Evolutionary conservation across 2,113 vertebrate genomes (phyloP), one percentile per base, ranked within the genome.

Genomic region (Brachyhypopomus occidentalis): DNA sequence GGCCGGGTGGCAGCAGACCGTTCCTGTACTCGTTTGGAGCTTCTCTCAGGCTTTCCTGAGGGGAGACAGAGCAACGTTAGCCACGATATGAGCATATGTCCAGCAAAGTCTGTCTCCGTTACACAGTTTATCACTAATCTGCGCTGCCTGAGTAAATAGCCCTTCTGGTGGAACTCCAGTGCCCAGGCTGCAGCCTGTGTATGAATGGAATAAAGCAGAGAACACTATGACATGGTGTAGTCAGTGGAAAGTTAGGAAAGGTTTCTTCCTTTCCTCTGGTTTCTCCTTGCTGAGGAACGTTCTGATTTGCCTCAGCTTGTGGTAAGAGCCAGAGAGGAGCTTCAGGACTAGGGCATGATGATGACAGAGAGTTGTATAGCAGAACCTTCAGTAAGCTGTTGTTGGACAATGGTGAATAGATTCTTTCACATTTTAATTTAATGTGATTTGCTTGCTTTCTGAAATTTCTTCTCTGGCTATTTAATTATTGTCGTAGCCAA

Each of bases 51-150:
- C 77, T 77, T 77, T 86, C 88, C 86, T 86, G 9, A 27, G 89
- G 87, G 83, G 3, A 86, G 58, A 52, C 80, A 41, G 74, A 36
- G 75, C 85, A 79, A 87, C 85, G 91, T 89, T 88, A 90, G 88
- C 84, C 84, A 86, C 85, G 83, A 88, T 87, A 78, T 82, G 86
- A 90, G 85, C 89, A 90, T 91, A 90, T 91, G 90, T 83, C 87
- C 76, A 59, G 84, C 86, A 88, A 86, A 86, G 84, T 84, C 72
- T 64, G 81, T 86, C 86, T 88, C 81, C 85, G 77, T 87, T 90
- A 82, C 83, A 90, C 86, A 86, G 87, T 88, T 90, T 91, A 91
- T 88, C 88, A 90, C 82, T 90, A 89, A 89, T 87, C 88, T 87
- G 82, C 84, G 1, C 76, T 88, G 89, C 88, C 76, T 72, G 62